Conservation (phyloP, 2,888 invertebrate species). For the Arrhopalites spinosus region DNA sequence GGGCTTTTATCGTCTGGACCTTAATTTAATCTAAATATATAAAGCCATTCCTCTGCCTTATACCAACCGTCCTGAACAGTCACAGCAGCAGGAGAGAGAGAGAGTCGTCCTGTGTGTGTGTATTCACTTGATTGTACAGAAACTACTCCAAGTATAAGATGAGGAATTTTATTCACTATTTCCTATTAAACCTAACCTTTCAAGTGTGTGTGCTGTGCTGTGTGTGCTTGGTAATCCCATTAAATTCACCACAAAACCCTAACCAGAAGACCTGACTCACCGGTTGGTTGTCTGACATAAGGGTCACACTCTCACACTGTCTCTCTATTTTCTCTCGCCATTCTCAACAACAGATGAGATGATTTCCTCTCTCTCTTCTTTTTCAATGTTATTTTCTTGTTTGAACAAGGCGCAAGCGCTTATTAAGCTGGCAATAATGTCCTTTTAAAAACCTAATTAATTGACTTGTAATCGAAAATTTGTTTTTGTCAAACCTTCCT, state of each 20-base stretch:
- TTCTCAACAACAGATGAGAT: not conserved
- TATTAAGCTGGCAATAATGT: not conserved
- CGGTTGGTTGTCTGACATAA: conserved; percentile 27
- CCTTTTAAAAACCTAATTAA: conserved; percentile 6
- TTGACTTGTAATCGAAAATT: not conserved
- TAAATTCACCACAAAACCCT: conserved; percentile 46
- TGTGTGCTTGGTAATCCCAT: conserved; percentile 51
- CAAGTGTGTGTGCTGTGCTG: not conserved
- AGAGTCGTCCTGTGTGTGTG: not conserved
- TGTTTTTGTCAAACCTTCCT: not conserved
- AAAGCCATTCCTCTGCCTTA: conserved; percentile 32
- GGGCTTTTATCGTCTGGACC: conserved; percentile 51
- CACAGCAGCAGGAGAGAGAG: not conserved
- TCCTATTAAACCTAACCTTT: not conserved
- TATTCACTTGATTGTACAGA: not conserved
- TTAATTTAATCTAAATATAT: conserved; percentile 53
- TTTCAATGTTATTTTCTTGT: not conserved
- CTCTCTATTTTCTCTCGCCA: not conserved
- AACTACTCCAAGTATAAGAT: conserved; percentile 31
- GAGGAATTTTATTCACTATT: conserved; percentile 43
- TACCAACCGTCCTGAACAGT: not conserved
- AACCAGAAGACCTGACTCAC: conserved; percentile 37
- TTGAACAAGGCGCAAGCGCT: not conserved
- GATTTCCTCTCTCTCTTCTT: not conserved
- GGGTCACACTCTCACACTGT: conserved; percentile 22